A percentile compares a stretch with the other conserved stretches of the same genome.
phyloP scores from a whole-genome alignment of 2,888 invertebrate genomes.

The Alcis repandata region DNA sequence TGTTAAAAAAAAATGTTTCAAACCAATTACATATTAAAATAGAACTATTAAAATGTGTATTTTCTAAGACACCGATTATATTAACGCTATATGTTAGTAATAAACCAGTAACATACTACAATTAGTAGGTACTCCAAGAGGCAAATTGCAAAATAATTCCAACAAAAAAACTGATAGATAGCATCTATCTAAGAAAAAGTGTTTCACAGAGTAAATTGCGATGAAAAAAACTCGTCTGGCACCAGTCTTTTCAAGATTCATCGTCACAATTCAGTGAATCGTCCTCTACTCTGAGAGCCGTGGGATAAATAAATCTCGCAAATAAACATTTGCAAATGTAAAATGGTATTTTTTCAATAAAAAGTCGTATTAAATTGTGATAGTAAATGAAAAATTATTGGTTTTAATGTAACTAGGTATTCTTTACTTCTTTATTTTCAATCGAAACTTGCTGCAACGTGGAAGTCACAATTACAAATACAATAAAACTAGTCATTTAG shows the following conservation, averaged over 20 bases:
- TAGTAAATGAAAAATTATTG: no score
- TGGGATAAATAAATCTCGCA: conserved; percentile 2
- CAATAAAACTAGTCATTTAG: no score
- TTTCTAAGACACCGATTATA: not conserved
- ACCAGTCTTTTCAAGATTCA: conserved; percentile 31
- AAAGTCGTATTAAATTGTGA: no score
- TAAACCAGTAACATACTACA: not conserved
- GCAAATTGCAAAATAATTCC: not conserved
- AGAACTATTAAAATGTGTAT: no score
- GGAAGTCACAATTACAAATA: no score
- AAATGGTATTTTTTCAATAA: no score
- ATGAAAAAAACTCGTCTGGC: conserved; percentile 22
- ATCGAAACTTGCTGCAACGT: no score
- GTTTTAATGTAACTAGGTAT: no score
- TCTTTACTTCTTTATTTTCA: no score
- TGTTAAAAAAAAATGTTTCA: no score
- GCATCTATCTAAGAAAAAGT: conserved; percentile 16
- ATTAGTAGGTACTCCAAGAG: not conserved
- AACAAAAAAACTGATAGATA: conserved; percentile 12
- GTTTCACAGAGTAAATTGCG: conserved; percentile 9
- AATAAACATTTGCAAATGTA: not conserved
- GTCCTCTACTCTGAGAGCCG: conserved; percentile 14
- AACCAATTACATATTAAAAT: no score
- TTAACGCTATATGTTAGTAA: not conserved
- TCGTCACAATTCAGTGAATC: conserved; percentile 32